Base-by-base conservation (phyloP, 2,888 invertebrate species). In the Notodonta ziczac region DNA sequence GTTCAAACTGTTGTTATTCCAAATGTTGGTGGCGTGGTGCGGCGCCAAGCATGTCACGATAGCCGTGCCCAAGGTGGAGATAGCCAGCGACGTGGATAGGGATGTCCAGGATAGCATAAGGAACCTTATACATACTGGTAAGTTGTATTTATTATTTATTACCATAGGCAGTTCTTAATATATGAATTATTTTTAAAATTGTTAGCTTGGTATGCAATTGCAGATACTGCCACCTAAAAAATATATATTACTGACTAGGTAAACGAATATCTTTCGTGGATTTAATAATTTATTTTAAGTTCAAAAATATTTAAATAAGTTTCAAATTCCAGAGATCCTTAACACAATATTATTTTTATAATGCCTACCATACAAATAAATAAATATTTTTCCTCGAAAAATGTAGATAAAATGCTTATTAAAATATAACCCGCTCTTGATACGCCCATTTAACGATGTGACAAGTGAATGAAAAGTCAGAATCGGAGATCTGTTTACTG, bases 1-100 rank as follows among this genome's bases (percentile, higher is more conserved):
- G 70, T 92, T 90, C 66, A 91, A 90, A 85, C 83, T 93, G 58
- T 78, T 93, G 72, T 77, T 93, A 65, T 92, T 93, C 73, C 91
- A 91, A 89, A 84, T 87, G 76, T 76, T 91, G 81, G 87, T 91
- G 68, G 83, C 84, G 74, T 87, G 89, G 87, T 93, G 93, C 67
- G 82, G 84, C 69, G 91, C 90, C 46, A 93, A 91, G 73, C 86
- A 89, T 62, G 82, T 92, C 62, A 83, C 87, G 75, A 81, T 85
- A 76, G 74, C 80, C 54, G 64, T 78, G 61, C 78, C 82, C 35
- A 76, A 70, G 65, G 79, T 78, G 61, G 71, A 83, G 62, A 64
- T 78, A 35, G 71, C 70, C 51, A 78, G 79, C 48, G 80, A 83
- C 56, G 74, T 77, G 40, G 82, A 83, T 13, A 72, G 73, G 24